phyloP scores from a whole-genome alignment of 2,113 vertebrate genomes.

The Ancistrus triradiatus region DNA sequence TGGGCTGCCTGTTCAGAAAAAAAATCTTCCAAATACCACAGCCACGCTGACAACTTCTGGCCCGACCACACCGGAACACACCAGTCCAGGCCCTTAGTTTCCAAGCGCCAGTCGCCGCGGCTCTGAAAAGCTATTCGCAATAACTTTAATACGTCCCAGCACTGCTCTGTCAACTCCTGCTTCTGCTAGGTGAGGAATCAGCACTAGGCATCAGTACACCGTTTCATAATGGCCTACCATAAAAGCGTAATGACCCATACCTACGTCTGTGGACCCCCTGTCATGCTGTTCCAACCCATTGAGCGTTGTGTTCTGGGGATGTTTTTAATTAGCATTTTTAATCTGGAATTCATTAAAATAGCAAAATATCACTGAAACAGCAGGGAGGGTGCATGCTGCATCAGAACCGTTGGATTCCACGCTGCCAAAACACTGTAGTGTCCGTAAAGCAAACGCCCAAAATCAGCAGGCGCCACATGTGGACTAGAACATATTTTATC shows the following conservation, averaged over 20 bases:
- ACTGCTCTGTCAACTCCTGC: no score
- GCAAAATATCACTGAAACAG: no score
- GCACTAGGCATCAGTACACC: neutral
- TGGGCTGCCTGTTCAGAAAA: conserved; percentile 13
- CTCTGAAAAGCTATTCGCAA: neutral
- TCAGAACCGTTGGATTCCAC: no score
- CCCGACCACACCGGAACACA: conserved; percentile 55
- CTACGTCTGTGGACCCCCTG: neutral
- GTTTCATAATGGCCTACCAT: neutral
- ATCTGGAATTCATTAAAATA: no score
- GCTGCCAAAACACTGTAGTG: no score
- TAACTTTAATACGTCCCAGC: neutral
- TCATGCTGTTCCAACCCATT: neutral
- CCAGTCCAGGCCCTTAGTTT: conserved; percentile 40
- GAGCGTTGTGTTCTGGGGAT: neutral
- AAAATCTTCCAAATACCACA: conserved; percentile 44
- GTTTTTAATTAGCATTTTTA: conserved; percentile 4
- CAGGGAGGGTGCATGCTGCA: no score
- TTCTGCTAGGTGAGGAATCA: no score
- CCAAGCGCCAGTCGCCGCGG: neutral
- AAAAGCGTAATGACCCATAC: neutral
- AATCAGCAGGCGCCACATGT: neutral
- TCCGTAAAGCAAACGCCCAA: neutral
- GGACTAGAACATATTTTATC: neutral
- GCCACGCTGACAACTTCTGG: conserved; percentile 57